Percentiles rank a stretch among this genome's conserved stretches.
Conservation (phyloP, 2,113 vertebrate species). For the Vulpes ferrilata region DNA sequence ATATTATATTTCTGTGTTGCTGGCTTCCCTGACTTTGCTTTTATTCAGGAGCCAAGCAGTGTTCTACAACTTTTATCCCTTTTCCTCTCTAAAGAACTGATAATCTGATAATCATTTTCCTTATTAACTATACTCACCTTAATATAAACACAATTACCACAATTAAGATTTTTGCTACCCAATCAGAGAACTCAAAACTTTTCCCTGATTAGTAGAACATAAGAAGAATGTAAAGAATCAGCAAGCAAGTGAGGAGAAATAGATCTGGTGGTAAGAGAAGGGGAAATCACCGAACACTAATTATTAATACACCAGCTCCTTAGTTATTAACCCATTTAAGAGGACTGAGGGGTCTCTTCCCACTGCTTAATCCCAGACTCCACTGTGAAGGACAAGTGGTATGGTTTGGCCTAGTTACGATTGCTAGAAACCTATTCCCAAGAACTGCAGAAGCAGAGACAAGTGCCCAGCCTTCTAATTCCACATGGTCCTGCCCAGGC, state of each 20-base stretch:
- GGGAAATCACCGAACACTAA: neutral
- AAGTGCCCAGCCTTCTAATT: neutral
- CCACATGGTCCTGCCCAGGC: neutral
- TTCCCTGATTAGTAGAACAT: conserved; percentile 5
- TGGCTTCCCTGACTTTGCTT: conserved; percentile 8
- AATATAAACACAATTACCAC: conserved; percentile 49
- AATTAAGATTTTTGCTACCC: conserved; percentile 51
- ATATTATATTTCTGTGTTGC: neutral
- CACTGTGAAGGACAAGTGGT: neutral
- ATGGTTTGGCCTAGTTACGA: neutral
- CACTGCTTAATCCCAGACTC: conserved; percentile 7
- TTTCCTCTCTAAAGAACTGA: conserved; percentile 3
- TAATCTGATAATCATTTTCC: conserved; percentile 56
- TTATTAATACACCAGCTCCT: conserved; percentile 9
- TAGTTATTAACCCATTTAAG: conserved; percentile 23
- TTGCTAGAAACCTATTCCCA: neutral
- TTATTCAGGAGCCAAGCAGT: conserved; percentile 24
- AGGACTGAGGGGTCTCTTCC: neutral
- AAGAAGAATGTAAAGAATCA: conserved; percentile 31
- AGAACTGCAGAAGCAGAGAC: neutral
- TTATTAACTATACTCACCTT: conserved; percentile 44
- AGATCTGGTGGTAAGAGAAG: neutral
- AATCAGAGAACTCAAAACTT: conserved; percentile 52
- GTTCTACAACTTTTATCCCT: conserved; percentile 40
- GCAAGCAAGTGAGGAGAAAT: neutral